Base-by-base conservation (phyloP, 2,797 vertebrate species). In the Lophotriccus pileatus region DNA sequence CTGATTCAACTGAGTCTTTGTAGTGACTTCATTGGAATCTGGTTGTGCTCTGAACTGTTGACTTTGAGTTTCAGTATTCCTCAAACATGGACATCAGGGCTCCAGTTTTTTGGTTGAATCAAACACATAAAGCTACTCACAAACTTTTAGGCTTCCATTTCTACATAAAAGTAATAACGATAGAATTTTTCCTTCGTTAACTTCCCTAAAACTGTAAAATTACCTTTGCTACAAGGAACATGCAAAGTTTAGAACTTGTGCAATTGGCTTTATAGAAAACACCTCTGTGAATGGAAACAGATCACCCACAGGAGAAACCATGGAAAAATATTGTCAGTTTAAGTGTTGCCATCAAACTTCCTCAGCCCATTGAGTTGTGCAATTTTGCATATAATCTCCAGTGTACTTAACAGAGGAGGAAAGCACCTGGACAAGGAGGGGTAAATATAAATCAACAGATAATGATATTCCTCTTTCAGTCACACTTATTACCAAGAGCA, bases 361-460 rank as follows among this genome's bases (percentile, higher is more conserved):
- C 95, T 94, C 96, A 92, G 96, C 41, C 96, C 67, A 95, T 93
- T 97, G 89, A 90, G 53, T 69, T 89, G 95, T 67, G 84, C 68
- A 93, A 76, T 96, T 97, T 94, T 17, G 91, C 94, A 92, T 95
- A 92, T 89, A 95, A 92, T 58, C 63, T 81, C 28, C 41, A 21
- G 43, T 85, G 70, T 36, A 53, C 66, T 83, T 87, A 88, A 79
- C 9, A 60, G 56, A 83, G 85, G 73, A 81, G 52, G 53, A 64
- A 44, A 92, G 82, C 88, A 96, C 95, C 95, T 95, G 95, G 91
- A 27, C 77, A 76, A 64, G 44, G 27, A 80, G 86, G 53, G 9
- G 90, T 83, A 80, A 76, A 70, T 55, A 84, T 88, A 88, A 94
- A 96, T 97, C 93, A 94, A 7, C 1, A 24, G 2, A 15, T 67